Percentiles rank a stretch among this genome's conserved stretches.
These are phyloP conservation scores for Popillia japonica DNA, from an alignment of 1,140 invertebrate species.

Conservation along the genomic window DNA sequence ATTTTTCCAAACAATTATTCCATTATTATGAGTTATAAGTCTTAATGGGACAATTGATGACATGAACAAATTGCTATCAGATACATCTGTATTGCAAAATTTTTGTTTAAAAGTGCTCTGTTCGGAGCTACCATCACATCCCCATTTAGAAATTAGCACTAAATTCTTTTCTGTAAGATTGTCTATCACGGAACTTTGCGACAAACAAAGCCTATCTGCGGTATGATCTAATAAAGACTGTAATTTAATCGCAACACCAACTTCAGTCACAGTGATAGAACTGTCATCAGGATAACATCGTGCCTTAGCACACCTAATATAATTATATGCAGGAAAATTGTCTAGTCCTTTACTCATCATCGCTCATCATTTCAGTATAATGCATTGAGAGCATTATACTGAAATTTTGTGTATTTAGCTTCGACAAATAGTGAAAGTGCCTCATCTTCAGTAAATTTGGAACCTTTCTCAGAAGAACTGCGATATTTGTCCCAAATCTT, in stretches of 20 bases:
- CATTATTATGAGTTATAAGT: too few species aligned
- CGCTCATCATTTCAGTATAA: neutral
- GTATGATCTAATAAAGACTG: conserved; percentile 48
- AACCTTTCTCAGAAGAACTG: neutral
- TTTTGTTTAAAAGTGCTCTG: too few species aligned
- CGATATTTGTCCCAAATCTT: neutral
- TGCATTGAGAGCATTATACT: too few species aligned
- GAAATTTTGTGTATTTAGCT: neutral
- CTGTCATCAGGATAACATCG: neutral
- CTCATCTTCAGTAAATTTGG: neutral
- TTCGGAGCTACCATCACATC: too few species aligned
- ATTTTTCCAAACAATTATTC: too few species aligned
- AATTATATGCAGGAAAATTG: neutral
- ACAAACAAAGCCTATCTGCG: too few species aligned
- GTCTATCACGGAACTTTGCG: too few species aligned
- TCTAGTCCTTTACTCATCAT: neutral
- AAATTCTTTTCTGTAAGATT: too few species aligned
- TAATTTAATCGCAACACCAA: conserved; percentile 43
- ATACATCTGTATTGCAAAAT: too few species aligned
- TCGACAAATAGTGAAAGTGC: conserved; percentile 28
- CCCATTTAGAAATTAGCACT: too few species aligned
- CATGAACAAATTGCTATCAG: too few species aligned
- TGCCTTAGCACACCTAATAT: neutral
- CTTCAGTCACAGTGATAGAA: conserved; percentile 39
- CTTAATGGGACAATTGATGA: too few species aligned